Conservation (phyloP, 2,888 invertebrate species). For the Oligia strigilis region DNA sequence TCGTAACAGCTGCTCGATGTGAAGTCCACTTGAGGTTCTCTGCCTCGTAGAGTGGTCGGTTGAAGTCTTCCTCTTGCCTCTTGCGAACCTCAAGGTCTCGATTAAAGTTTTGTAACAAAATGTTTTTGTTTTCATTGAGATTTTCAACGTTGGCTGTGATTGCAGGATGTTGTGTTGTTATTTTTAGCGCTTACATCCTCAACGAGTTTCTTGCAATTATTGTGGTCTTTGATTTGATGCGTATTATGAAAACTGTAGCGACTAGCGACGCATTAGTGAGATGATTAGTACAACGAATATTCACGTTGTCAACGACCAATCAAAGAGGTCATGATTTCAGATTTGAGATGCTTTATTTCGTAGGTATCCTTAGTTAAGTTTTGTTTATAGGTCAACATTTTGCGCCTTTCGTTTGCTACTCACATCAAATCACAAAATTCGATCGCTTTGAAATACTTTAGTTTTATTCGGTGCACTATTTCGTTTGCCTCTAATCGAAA, state of each 20-base stretch:
- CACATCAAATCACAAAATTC: neutral
- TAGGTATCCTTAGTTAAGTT: neutral
- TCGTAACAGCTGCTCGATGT: slow-evolving; percentile 79
- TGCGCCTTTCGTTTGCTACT: neutral
- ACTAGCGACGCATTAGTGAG: neutral
- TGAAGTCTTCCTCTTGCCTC: slow-evolving; percentile 65
- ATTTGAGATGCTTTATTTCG: neutral
- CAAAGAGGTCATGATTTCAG: neutral
- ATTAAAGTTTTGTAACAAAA: slow-evolving; percentile 66
- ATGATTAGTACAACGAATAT: neutral
- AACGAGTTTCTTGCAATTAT: slow-evolving; percentile 2
- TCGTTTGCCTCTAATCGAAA: neutral
- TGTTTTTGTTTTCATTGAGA: slow-evolving; percentile 61
- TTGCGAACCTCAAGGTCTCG: slow-evolving; percentile 69
- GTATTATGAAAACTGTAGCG: neutral
- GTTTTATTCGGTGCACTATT: neutral
- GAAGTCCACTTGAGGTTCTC: slow-evolving; percentile 76
- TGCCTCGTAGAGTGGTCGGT: slow-evolving; percentile 70
- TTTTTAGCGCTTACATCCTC: slow-evolving; percentile 9
- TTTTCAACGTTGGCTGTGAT: slow-evolving; percentile 44
- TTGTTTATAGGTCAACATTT: neutral
- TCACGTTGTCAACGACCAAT: neutral
- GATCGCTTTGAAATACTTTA: neutral
- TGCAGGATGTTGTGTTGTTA: slow-evolving; percentile 34
- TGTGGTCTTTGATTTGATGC: neutral